These are phyloP conservation scores for Rhorus exstirpatorius DNA, from an alignment of 2,888 invertebrate genomes.

Conservation along the genomic window DNA sequence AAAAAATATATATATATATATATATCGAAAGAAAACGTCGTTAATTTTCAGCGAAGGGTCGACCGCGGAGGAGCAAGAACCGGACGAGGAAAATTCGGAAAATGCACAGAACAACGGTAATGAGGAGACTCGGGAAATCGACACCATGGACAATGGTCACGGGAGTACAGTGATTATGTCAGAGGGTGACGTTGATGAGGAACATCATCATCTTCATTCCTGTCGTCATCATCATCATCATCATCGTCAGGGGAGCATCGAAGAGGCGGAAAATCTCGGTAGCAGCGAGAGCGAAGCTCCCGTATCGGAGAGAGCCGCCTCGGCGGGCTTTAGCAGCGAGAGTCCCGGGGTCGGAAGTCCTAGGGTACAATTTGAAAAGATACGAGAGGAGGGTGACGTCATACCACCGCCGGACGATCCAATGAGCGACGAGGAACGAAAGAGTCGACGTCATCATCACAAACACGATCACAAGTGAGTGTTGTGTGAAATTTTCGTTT, in stretches of 20 bases:
- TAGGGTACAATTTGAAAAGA: slow-evolving; percentile 83
- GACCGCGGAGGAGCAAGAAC: slow-evolving; percentile 79
- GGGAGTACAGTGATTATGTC: slow-evolving; percentile 66
- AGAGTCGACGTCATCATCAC: slow-evolving; percentile 82
- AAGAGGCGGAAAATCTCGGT: slow-evolving; percentile 76
- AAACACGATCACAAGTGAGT: slow-evolving; percentile 84
- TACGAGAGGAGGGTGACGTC: slow-evolving; percentile 80
- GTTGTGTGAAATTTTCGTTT: no score
- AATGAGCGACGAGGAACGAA: slow-evolving; percentile 82
- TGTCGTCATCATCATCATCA: slow-evolving; percentile 64
- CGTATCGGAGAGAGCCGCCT: slow-evolving; percentile 83
- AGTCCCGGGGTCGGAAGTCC: slow-evolving; percentile 80
- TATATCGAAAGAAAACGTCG: slow-evolving; percentile 6
- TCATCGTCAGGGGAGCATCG: slow-evolving; percentile 71
- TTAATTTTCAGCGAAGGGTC: slow-evolving; percentile 82
- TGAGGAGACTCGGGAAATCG: slow-evolving; percentile 71
- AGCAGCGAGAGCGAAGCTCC: slow-evolving; percentile 83
- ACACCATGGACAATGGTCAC: slow-evolving; percentile 78
- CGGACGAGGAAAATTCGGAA: slow-evolving; percentile 79
- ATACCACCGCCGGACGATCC: slow-evolving; percentile 70
- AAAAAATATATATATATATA: slow-evolving; percentile 8
- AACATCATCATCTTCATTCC: slow-evolving; percentile 53
- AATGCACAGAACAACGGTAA: slow-evolving; percentile 69
- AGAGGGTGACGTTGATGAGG: slow-evolving; percentile 54
- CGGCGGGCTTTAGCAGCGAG: slow-evolving; percentile 79